Percentiles rank a stretch among this genome's conserved stretches.
Evolutionary conservation across 2,113 vertebrate species (phyloP).

Genomic region (Gadus macrocephalus): DNA sequence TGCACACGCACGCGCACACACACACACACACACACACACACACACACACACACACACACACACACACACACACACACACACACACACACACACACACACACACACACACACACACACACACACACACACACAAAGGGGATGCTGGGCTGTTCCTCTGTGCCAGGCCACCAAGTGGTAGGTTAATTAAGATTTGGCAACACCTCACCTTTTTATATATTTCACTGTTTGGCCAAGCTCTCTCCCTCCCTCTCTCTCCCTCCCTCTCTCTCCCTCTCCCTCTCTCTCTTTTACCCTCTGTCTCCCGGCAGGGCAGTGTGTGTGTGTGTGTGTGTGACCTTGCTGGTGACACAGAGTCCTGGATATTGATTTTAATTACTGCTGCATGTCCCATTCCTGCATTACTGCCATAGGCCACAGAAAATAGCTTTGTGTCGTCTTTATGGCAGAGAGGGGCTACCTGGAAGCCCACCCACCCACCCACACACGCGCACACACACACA

Average conservation of each 20-base stretch:
- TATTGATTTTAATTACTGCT: slow-evolving; percentile 98
- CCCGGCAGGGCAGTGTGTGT: slow-evolving; percentile 26
- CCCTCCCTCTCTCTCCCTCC: not conserved
- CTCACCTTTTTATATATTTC: slow-evolving; percentile 67
- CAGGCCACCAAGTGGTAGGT: slow-evolving; percentile 63
- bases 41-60: slow-evolving; percentile 10
- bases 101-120: slow-evolving; percentile 19
- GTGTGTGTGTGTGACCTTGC: slow-evolving; percentile 82
- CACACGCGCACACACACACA: slow-evolving; percentile 5
- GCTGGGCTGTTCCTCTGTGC: slow-evolving; percentile 30
- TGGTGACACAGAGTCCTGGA: slow-evolving; percentile 82
- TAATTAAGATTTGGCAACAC: slow-evolving; percentile 84
- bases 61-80: slow-evolving; percentile 26
- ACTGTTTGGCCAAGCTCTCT: slow-evolving; percentile 64
- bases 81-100: slow-evolving; percentile 17
- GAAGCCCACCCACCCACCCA: not conserved
- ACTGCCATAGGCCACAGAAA: slow-evolving; percentile 77
- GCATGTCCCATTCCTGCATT: slow-evolving; percentile 82
- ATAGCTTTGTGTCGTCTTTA: slow-evolving; percentile 74
- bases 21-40: slow-evolving; percentile 9
- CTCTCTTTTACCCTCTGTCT: slow-evolving; percentile 56
- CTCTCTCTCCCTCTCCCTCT: slow-evolving; percentile 44
- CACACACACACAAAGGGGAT: slow-evolving; percentile 12
- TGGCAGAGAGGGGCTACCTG: slow-evolving; percentile 68
- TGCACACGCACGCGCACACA: slow-evolving; percentile 10